These are phyloP conservation scores for Varecia variegata DNA, from an alignment of 2,797 vertebrate species.

Conservation along the genomic window DNA sequence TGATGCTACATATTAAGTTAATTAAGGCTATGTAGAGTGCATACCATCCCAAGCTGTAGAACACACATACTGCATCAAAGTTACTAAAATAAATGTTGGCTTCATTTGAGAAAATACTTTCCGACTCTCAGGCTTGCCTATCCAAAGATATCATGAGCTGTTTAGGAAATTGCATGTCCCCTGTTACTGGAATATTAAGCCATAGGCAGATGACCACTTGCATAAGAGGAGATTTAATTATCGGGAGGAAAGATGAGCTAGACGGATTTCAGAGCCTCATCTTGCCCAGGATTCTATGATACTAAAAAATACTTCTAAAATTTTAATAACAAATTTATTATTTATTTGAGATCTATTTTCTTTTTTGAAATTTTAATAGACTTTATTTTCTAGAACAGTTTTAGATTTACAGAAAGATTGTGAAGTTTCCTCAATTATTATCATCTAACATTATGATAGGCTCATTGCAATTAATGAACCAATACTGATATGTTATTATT, in stretches of 20 bases:
- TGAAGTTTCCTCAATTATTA: background rate
- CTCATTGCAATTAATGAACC: background rate
- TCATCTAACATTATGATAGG: background rate
- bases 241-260: background rate
- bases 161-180: background rate
- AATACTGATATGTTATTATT: background rate
- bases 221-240: background rate
- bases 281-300: background rate
- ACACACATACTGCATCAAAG: background rate
- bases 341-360: background rate
- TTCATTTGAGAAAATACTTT: background rate
- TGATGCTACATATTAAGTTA: background rate
- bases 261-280: background rate
- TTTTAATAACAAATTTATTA: background rate
- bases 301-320: background rate
- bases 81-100: background rate
- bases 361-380: background rate
- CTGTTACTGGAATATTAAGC: background rate
- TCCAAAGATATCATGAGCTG: background rate
- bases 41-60: background rate
- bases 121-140: background rate
- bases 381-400: background rate
- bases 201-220: background rate
- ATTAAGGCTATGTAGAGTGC: background rate
- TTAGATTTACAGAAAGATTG: background rate